These are phyloP conservation scores for Tauraco erythrolophus DNA, from an alignment of 2,113 vertebrate species.

Conservation along the genomic window DNA sequence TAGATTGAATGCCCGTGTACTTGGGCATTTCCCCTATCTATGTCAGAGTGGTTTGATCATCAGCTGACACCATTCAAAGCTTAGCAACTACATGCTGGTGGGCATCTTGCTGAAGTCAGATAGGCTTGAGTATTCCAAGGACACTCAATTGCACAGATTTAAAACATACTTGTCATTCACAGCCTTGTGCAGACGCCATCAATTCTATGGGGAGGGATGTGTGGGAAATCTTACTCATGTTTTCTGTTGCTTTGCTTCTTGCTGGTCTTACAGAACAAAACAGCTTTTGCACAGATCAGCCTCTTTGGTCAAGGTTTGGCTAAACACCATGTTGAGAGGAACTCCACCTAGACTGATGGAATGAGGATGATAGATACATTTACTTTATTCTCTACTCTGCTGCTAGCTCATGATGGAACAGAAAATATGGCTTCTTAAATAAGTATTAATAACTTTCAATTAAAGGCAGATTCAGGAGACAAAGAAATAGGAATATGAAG, in stretches of 20 bases:
- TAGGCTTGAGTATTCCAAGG: background rate
- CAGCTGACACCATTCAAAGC: background rate
- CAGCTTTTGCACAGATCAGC: background rate
- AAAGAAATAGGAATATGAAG: background rate
- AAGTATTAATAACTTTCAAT: background rate
- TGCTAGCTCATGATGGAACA: background rate
- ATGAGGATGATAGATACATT: background rate
- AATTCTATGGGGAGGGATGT: rapidly evolving
- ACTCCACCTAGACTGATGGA: background rate
- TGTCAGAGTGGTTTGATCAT: background rate
- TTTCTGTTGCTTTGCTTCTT: background rate
- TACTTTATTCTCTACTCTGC: background rate
- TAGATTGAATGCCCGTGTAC: too few species aligned
- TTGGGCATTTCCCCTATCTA: background rate
- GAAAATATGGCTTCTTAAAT: background rate
- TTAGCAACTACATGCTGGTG: background rate
- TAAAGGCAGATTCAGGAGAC: background rate
- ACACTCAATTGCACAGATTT: background rate
- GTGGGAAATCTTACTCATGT: background rate
- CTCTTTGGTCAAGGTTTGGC: background rate
- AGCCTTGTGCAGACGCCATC: background rate
- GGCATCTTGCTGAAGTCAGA: background rate
- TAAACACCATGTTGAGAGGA: background rate
- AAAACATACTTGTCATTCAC: background rate
- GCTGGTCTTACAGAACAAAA: background rate